Base-by-base conservation (phyloP, 2,797 vertebrate species). In the Pseudochaenichthys georgianus region DNA sequence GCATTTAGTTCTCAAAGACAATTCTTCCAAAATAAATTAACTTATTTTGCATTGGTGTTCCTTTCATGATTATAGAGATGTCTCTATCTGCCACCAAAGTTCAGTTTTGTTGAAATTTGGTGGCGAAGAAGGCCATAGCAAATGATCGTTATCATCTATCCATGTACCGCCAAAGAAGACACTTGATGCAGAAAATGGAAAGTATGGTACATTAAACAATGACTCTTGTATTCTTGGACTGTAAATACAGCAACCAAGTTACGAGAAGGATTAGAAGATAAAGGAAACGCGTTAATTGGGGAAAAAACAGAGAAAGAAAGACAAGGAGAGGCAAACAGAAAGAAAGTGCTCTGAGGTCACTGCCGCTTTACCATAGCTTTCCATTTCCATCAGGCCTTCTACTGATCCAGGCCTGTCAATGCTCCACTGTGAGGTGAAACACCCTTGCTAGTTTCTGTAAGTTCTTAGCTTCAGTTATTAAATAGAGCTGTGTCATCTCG, bases 351-450 rank as follows among this genome's bases (percentile, higher is more conserved):
- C 53, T 70, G 45, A 75, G 76, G 78, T 78, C 76, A 80, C 42
- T 34, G 3, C 42, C 41, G 2, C 58, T 75, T 75, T 23, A 72
- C 50, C 66, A 16, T 52, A 53, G 58, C 64, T 76, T 85, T 75
- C 61, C 55, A 69, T 80, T 79, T 84, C 79, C 73, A 72, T 58
- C 71, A 52, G 51, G 13, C 75, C 48, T 75, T 17, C 41, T 6
- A 3, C 64, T 63, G 47, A 70, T 61, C 55, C 46, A 43, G 62
- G 62, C 68, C 77, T 86, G 74, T 88, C 83, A 78, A 13, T 57
- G 23, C 86, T 75, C 19, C 63, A 10, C 74, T 68, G 41, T 59
- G 81, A 89, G 80, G 65, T 74, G 59, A 83, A 83, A 75, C 86
- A 78, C 78, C 69, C 82, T 21, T 7, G 17, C 51, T 60, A 60